phyloP scores from a whole-genome alignment of 1,140 invertebrate genomes.

The Psilanteris sp. region DNA sequence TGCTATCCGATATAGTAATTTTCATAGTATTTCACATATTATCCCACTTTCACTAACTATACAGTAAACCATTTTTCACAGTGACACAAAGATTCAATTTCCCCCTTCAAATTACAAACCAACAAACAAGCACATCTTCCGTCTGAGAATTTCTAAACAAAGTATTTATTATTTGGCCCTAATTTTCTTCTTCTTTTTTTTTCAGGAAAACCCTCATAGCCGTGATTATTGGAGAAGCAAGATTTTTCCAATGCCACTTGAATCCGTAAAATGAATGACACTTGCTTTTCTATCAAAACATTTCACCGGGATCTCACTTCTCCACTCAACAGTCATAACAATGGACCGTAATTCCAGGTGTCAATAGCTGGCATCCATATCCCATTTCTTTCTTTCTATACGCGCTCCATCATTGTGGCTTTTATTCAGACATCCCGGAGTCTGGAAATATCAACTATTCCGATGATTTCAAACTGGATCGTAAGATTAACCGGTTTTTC shows the following conservation, averaged over 20 bases:
- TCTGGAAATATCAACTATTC: constrained; percentile 5
- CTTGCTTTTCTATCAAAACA: constrained; percentile 3
- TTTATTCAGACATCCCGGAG: neutral
- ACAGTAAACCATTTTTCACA: neutral
- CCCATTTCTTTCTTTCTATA: neutral
- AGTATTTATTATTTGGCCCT: too few species aligned
- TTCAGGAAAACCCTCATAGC: too few species aligned
- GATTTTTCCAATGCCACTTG: neutral
- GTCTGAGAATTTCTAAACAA: too few species aligned
- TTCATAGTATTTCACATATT: too few species aligned
- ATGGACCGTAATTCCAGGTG: too few species aligned
- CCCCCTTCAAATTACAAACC: too few species aligned
- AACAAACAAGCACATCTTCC: too few species aligned
- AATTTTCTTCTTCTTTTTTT: too few species aligned
- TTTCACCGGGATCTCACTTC: neutral
- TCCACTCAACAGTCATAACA: constrained; percentile 5
- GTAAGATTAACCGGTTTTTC: constrained; percentile 22
- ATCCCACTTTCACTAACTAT: too few species aligned
- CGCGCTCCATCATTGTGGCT: constrained; percentile 3
- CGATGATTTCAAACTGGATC: constrained; percentile 11
- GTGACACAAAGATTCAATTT: too few species aligned
- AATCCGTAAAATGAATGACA: neutral
- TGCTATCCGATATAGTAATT: too few species aligned
- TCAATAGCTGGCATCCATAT: too few species aligned
- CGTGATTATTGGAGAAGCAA: neutral